Conservation (phyloP, 2,888 invertebrate genomes). For the Sinopyrophorus schimmeli region DNA sequence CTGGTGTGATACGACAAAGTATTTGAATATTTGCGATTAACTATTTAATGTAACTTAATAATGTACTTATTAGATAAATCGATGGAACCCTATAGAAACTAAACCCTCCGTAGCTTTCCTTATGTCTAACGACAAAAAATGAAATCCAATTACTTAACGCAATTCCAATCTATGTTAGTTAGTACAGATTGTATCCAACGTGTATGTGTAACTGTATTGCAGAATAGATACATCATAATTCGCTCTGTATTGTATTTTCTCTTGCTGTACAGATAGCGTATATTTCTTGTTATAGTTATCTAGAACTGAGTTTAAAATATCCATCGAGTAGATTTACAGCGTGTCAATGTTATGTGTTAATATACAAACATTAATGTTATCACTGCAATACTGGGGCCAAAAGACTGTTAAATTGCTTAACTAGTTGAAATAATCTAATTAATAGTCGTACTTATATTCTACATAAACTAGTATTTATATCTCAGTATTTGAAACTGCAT, state of each 20-base stretch:
- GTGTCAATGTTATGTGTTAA: slow-evolving; percentile 18
- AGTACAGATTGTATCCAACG: slow-evolving; percentile 3
- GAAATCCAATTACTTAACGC: slow-evolving; percentile 11
- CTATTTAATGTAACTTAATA: slow-evolving; percentile 13
- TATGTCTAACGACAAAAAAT: no score
- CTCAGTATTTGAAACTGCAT: no score
- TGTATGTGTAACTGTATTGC: slow-evolving; percentile 13
- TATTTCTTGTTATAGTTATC: no score
- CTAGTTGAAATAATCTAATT: slow-evolving; percentile 7
- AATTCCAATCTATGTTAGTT: slow-evolving; percentile 15
- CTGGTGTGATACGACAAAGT: slow-evolving; percentile 29
- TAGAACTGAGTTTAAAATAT: no score
- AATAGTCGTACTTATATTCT: no score
- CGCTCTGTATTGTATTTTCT: slow-evolving; percentile 19
- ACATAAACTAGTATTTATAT: no score
- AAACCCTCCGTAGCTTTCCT: no score
- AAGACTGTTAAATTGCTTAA: slow-evolving; percentile 20
- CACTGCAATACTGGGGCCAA: slow-evolving; percentile 29
- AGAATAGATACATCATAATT: slow-evolving; percentile 15
- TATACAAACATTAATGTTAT: slow-evolving; percentile 23
- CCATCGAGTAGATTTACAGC: slow-evolving; percentile 17
- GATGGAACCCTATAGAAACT: slow-evolving; percentile 7
- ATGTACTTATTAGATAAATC: slow-evolving; percentile 8
- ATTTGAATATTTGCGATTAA: slow-evolving; percentile 15
- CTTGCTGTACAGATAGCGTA: slow-evolving; percentile 13